Conservation (phyloP, 2,797 vertebrate genomes). For the Coreius guichenoti region DNA sequence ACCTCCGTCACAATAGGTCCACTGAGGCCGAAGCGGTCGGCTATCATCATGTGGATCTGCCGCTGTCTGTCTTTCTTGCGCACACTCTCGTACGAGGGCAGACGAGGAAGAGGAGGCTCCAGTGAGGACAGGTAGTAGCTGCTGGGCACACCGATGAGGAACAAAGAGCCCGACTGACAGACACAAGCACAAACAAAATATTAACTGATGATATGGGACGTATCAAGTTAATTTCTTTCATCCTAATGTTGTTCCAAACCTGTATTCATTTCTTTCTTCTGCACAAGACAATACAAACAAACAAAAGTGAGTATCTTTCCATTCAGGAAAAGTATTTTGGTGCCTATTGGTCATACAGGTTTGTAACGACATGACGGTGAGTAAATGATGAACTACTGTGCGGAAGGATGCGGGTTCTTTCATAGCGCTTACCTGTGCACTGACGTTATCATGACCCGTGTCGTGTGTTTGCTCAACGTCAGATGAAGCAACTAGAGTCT, state of each 20-base stretch:
- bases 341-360: background rate
- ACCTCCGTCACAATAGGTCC: slow-evolving; percentile 76
- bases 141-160: slow-evolving; percentile 79
- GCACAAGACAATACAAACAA: background rate
- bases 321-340: background rate
- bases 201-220: too few species aligned
- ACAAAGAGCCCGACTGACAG: slow-evolving; percentile 76
- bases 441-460: slow-evolving; percentile 60
- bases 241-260: background rate
- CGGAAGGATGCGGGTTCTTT: background rate
- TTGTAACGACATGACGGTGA: background rate
- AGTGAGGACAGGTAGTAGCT: slow-evolving; percentile 78
- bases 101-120: slow-evolving; percentile 75
- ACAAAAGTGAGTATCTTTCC: background rate
- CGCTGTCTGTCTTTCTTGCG: slow-evolving; percentile 84
- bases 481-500: slow-evolving; percentile 78
- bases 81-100: slow-evolving; percentile 85
- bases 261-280: background rate
- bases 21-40: slow-evolving; percentile 81
- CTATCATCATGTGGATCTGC: slow-evolving; percentile 87
- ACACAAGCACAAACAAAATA: background rate
- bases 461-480: slow-evolving; percentile 64
- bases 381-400: background rate
- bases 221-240: background rate
- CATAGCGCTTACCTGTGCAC: slow-evolving; percentile 66